phyloP scores from a whole-genome alignment of 2,113 vertebrate genomes.

The Caloenas nicobarica region DNA sequence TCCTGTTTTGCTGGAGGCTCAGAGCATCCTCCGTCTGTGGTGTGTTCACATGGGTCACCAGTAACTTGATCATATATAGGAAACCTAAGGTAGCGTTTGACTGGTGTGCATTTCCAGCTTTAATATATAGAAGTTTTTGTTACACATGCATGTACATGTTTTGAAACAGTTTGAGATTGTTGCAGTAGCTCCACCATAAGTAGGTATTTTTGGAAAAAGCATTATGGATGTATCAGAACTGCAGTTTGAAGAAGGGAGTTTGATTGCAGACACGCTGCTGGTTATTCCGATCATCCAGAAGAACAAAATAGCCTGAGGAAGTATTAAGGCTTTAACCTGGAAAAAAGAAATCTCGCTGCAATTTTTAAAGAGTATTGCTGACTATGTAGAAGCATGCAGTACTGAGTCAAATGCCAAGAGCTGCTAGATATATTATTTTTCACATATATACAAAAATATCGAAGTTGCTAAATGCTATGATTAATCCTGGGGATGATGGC shows the following conservation, averaged over 20 bases:
- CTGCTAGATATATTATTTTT: not conserved
- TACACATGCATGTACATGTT: rapidly evolving
- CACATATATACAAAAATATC: not conserved
- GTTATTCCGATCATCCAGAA: not conserved
- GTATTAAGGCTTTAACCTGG: not conserved
- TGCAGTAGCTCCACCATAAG: not conserved
- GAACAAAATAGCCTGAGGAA: not conserved
- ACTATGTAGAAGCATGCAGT: not conserved
- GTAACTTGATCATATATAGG: not conserved
- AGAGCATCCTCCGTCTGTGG: not conserved
- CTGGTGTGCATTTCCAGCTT: not conserved
- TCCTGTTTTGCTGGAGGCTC: not conserved
- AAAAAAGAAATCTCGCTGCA: not conserved
- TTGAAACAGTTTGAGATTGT: not conserved
- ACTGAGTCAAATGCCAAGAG: not conserved
- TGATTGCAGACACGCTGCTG: not conserved
- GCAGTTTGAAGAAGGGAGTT: not conserved
- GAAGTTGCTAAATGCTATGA: not conserved
- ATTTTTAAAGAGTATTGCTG: not conserved
- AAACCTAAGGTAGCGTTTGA: rapidly evolving
- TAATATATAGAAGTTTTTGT: rapidly evolving
- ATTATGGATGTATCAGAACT: not conserved
- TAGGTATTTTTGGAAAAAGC: not conserved
- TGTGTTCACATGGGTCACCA: not conserved
- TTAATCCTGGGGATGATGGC: not conserved